phyloP scores from a whole-genome alignment of 2,797 vertebrate genomes.

The Spheniscus humboldti region DNA sequence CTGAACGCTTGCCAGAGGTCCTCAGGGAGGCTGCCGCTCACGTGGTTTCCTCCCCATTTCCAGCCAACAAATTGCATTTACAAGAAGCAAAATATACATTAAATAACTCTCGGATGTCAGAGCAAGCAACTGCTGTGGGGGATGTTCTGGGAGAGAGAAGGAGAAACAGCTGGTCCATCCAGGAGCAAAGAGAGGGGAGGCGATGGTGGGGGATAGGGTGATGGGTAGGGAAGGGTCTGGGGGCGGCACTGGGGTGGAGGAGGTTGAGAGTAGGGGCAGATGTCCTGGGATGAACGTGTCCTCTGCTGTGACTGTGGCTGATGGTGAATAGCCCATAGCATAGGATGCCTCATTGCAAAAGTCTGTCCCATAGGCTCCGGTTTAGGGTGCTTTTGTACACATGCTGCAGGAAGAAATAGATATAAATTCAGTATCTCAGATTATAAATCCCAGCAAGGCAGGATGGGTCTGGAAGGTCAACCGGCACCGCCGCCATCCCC shows the following conservation, averaged over 20 bases:
- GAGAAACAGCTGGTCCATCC: not conserved
- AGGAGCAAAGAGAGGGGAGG: not conserved
- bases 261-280: not conserved
- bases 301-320: not conserved
- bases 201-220: rapidly evolving
- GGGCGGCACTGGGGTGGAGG: not conserved
- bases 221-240: not conserved
- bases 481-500: not conserved
- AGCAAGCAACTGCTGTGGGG: not conserved
- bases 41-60: not conserved
- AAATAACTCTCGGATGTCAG: not conserved
- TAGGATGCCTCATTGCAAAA: not conserved
- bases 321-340: rapidly evolving
- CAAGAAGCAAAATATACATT: conserved; percentile 29
- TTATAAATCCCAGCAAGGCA: not conserved
- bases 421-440: not conserved
- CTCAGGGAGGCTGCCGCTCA: not conserved
- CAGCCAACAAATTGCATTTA: conserved; percentile 25
- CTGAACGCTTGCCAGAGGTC: not conserved
- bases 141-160: not conserved
- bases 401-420: not conserved
- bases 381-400: not conserved
- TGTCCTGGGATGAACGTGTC: not conserved
- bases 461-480: not conserved
- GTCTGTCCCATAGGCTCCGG: rapidly evolving